phyloP scores from a whole-genome alignment of 2,113 vertebrate genomes.

The Ranitomeya variabilis region DNA sequence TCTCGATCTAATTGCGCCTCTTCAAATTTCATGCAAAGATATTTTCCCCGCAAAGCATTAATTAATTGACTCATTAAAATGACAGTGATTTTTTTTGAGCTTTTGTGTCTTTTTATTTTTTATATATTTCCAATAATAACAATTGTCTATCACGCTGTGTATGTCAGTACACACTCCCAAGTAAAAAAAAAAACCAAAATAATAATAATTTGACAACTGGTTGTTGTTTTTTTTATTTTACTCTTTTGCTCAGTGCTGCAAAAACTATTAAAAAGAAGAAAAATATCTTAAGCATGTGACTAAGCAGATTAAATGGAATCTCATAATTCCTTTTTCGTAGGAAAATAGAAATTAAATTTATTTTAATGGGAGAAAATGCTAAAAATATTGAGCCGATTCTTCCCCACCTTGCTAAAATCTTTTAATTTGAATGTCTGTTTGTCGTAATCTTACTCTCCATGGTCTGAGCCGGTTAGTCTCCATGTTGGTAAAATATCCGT shows the following conservation, averaged over 20 bases:
- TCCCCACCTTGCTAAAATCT: background rate
- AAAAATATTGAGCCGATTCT: conserved; percentile 19
- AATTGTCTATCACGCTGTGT: conserved; percentile 30
- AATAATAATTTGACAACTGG: background rate
- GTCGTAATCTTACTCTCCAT: conserved; percentile 33
- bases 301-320: conserved; percentile 29
- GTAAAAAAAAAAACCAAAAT: background rate
- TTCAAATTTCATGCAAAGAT: conserved; percentile 32
- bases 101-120: conserved; percentile 8
- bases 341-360: conserved; percentile 19
- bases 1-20: conserved; percentile 15
- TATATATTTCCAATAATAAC: conserved; percentile 28
- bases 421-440: conserved; percentile 43
- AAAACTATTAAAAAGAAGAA: background rate
- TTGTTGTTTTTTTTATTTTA: background rate
- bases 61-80: conserved; percentile 46
- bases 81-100: conserved; percentile 1
- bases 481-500: conserved; percentile 56
- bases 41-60: conserved; percentile 36
- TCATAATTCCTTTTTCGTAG: background rate
- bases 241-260: background rate
- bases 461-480: conserved; percentile 48
- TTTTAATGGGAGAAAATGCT: conserved; percentile 7
- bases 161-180: background rate
- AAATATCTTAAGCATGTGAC: background rate